phyloP scores from a whole-genome alignment of 2,113 vertebrate genomes.

The Stegastes partitus region DNA sequence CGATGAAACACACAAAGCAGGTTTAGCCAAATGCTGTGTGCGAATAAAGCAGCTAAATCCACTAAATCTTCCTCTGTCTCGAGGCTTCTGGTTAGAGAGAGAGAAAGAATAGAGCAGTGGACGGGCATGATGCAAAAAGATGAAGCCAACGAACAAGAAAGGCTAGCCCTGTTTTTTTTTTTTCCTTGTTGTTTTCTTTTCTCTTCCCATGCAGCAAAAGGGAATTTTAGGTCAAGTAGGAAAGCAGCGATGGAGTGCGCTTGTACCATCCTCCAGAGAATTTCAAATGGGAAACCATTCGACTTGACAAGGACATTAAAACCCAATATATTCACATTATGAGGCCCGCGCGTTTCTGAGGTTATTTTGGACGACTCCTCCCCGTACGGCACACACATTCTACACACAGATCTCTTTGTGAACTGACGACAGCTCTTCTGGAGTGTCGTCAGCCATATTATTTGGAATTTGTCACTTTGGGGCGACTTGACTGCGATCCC shows the following conservation, averaged over 20 bases:
- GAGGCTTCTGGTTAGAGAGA: background rate
- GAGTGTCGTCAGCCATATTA: constrained; percentile 61
- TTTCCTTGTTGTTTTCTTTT: background rate
- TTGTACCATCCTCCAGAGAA: constrained; percentile 51
- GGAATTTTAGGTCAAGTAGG: constrained; percentile 61
- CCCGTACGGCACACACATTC: constrained; percentile 18
- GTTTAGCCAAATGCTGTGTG: constrained; percentile 13
- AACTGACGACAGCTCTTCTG: constrained; percentile 22
- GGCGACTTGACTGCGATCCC: constrained; percentile 42
- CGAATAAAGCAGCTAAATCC: constrained; percentile 31
- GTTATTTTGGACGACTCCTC: constrained; percentile 53
- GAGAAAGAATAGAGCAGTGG: constrained; percentile 1
- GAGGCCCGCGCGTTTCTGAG: constrained; percentile 21
- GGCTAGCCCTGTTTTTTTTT: background rate
- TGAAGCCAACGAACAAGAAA: constrained; percentile 38
- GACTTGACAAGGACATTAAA: constrained; percentile 78
- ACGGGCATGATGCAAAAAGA: constrained; percentile 50
- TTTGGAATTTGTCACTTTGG: constrained; percentile 58
- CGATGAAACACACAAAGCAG: background rate
- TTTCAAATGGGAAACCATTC: constrained; percentile 64
- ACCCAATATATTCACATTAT: constrained; percentile 70
- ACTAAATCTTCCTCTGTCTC: constrained; percentile 25
- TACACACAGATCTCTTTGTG: constrained; percentile 13
- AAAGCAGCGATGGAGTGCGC: constrained; percentile 43
- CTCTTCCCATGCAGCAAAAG: constrained; percentile 19